Evolutionary conservation across 1,140 invertebrate genomes (phyloP).

Genomic region (Zaprionus nigranus): DNA sequence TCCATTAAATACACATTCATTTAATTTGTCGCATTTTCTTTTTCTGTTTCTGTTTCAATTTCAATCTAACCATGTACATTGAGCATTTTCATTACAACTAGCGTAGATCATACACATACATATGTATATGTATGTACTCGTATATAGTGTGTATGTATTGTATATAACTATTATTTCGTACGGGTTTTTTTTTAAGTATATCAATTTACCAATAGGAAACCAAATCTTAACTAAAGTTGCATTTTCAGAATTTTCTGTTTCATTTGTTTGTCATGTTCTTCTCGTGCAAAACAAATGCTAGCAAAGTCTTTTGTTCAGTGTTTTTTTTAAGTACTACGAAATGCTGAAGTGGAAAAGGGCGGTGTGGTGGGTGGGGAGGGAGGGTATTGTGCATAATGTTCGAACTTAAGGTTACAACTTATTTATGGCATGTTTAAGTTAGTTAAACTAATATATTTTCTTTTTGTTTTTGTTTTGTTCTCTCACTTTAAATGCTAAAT

Average conservation of each 20-base stretch:
- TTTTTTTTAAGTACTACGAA: slow-evolving; percentile 62
- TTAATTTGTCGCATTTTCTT: slow-evolving; percentile 13
- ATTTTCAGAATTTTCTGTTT: slow-evolving; percentile 14
- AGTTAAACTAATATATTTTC: slow-evolving; percentile 69
- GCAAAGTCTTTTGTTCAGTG: slow-evolving; percentile 71
- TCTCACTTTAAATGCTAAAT: slow-evolving; percentile 69
- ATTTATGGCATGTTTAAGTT: slow-evolving; percentile 82
- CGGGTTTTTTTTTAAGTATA: slow-evolving; percentile 61
- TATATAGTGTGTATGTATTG: slow-evolving; percentile 10
- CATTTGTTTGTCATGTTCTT: slow-evolving; percentile 12
- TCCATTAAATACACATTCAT: slow-evolving; percentile 37
- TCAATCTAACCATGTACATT: slow-evolving; percentile 63
- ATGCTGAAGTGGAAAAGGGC: slow-evolving; percentile 6
- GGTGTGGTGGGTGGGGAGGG: neutral
- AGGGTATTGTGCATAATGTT: too few species aligned
- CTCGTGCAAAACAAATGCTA: slow-evolving; percentile 29
- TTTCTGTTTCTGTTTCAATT: slow-evolving; percentile 29
- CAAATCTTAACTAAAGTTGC: slow-evolving; percentile 46
- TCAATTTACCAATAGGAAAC: slow-evolving; percentile 65
- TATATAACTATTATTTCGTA: slow-evolving; percentile 35
- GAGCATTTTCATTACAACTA: slow-evolving; percentile 64
- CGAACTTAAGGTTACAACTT: slow-evolving; percentile 73
- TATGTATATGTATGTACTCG: too few species aligned
- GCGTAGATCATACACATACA: slow-evolving; percentile 20
- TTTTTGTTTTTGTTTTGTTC: slow-evolving; percentile 6